Conservation (phyloP, 2,113 vertebrate genomes). For the Siniperca chuatsi region DNA sequence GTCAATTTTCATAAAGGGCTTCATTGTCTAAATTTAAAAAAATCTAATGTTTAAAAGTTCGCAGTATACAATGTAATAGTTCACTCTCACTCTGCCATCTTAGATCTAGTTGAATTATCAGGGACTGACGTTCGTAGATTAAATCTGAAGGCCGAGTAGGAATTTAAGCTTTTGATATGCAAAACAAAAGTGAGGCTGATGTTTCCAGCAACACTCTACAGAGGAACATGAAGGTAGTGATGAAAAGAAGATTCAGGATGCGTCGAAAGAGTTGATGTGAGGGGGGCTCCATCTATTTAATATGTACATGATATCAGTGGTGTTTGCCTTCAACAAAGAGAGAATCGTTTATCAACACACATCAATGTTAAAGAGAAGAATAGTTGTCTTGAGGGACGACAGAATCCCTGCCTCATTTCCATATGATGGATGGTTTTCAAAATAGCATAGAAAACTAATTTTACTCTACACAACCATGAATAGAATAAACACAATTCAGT, state of each 20-base stretch:
- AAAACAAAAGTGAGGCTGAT: slow-evolving; percentile 21
- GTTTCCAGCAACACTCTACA: slow-evolving; percentile 7
- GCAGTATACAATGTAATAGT: neutral
- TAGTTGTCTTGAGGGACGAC: neutral
- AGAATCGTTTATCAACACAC: slow-evolving; percentile 29
- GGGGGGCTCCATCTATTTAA: neutral
- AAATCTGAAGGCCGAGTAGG: slow-evolving; percentile 1
- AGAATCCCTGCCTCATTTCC: slow-evolving; percentile 34
- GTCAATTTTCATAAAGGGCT: neutral
- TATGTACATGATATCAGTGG: neutral
- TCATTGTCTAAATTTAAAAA: neutral
- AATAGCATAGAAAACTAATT: neutral
- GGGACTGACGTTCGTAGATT: neutral
- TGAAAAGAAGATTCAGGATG: slow-evolving; percentile 36
- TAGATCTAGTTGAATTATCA: neutral
- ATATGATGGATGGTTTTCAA: neutral
- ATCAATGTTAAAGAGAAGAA: neutral
- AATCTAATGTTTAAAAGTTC: neutral
- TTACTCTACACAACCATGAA: neutral
- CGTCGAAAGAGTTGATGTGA: slow-evolving; percentile 5
- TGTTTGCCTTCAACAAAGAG: slow-evolving; percentile 1
- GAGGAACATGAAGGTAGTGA: slow-evolving; percentile 7
- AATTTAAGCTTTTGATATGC: slow-evolving; percentile 31
- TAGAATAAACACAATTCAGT: neutral
- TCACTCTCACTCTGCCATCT: neutral